A percentile compares a stretch with the other conserved stretches of the same genome.
Evolutionary conservation across 2,888 invertebrate genomes (phyloP).

Genomic region (Ceriagrion tenellum): DNA sequence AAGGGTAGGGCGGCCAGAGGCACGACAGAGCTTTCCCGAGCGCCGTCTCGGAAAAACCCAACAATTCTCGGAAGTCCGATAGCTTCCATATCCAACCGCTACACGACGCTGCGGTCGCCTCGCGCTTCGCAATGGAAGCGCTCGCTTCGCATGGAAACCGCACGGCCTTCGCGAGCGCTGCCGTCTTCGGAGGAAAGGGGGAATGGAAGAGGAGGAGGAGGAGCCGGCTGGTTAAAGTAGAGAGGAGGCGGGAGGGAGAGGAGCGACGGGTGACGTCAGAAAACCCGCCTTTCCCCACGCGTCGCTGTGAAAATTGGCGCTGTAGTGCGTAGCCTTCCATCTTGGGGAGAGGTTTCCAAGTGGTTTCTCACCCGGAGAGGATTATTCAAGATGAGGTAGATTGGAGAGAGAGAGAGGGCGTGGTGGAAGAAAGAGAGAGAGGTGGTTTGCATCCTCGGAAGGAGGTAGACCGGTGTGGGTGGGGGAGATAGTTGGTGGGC

Average conservation of each 20-base stretch:
- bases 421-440: neutral
- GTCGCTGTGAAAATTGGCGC: neutral
- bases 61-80: neutral
- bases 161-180: neutral
- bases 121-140: neutral
- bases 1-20: neutral
- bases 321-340: neutral
- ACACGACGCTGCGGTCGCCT: neutral
- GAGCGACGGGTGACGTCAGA: neutral
- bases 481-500: neutral
- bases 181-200: neutral
- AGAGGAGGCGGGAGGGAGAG: neutral
- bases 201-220: neutral
- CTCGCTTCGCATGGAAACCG: neutral
- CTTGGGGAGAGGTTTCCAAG: neutral
- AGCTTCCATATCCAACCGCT: neutral
- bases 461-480: neutral
- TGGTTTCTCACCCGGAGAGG: neutral
- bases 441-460: neutral
- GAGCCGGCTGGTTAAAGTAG: too few relatives aligned
- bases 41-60: slow-evolving; percentile 28
- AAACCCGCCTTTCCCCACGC: neutral
- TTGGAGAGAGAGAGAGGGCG: neutral
- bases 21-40: neutral
- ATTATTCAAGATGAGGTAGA: neutral